Evolutionary conservation across 2,888 invertebrate species (phyloP).

Genomic region (Itoplectis maculator): DNA sequence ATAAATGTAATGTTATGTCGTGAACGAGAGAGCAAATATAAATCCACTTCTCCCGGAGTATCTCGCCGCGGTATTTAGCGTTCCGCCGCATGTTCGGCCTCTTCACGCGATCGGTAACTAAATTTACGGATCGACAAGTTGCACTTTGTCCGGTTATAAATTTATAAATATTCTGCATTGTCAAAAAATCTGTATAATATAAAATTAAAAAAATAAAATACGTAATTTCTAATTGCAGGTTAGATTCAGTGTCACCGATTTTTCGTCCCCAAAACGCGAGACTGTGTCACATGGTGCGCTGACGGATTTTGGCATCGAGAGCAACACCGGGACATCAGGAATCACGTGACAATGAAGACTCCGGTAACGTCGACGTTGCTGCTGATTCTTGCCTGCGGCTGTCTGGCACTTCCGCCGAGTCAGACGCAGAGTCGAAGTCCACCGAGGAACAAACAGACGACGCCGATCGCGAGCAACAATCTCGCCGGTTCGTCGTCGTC

Average conservation of each 20-base stretch:
- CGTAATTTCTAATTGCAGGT: slow-evolving; percentile 49
- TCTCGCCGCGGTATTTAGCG: slow-evolving; percentile 11
- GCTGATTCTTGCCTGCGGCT: slow-evolving; percentile 70
- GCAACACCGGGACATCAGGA: neutral
- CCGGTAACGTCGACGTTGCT: slow-evolving; percentile 65
- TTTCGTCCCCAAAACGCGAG: slow-evolving; percentile 15
- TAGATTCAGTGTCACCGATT: slow-evolving; percentile 13
- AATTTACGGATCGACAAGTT: too few relatives aligned
- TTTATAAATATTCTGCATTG: neutral
- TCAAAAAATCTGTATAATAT: neutral
- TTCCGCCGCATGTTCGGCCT: too few relatives aligned
- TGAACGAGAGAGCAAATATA: slow-evolving; percentile 37
- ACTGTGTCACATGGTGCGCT: slow-evolving; percentile 20
- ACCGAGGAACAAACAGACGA: slow-evolving; percentile 74
- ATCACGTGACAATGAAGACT: slow-evolving; percentile 71
- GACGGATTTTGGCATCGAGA: neutral
- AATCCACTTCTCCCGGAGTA: slow-evolving; percentile 18
- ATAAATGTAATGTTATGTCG: slow-evolving; percentile 61
- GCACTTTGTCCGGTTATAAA: too few relatives aligned
- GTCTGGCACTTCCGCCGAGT: slow-evolving; percentile 75
- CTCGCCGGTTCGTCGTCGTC: slow-evolving; percentile 52
- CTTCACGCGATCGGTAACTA: too few relatives aligned
- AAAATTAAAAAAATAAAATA: neutral
- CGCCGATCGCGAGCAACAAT: slow-evolving; percentile 67
- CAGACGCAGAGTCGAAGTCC: slow-evolving; percentile 64